Conservation (phyloP, 2,888 invertebrate genomes). For the Melanchra persicariae region DNA sequence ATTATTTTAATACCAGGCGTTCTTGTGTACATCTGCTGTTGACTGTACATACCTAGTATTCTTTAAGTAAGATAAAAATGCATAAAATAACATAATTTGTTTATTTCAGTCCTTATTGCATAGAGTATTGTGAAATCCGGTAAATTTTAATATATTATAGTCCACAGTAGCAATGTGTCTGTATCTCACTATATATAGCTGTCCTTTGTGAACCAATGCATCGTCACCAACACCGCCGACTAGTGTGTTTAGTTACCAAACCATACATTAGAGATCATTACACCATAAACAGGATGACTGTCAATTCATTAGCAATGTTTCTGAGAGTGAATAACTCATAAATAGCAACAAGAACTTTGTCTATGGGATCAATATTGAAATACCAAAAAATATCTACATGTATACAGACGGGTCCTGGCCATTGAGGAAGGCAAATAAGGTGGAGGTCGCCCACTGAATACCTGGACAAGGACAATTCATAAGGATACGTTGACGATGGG, state of each 20-base stretch:
- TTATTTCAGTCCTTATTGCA: conserved; percentile 37
- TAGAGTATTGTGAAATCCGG: conserved; percentile 22
- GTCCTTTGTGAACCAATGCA: not conserved
- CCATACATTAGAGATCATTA: not conserved
- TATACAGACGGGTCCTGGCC: too few species aligned
- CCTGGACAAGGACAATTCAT: not conserved
- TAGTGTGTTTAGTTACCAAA: not conserved
- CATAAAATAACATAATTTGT: conserved; percentile 17
- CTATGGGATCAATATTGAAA: not conserved
- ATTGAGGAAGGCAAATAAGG: too few species aligned
- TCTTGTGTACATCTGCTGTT: not conserved
- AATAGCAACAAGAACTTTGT: not conserved
- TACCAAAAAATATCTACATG: too few species aligned
- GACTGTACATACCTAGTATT: not conserved
- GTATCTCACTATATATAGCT: not conserved
- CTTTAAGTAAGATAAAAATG: not conserved
- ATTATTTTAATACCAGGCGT: not conserved
- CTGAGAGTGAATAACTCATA: not conserved
- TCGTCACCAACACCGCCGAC: not conserved
- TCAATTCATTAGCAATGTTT: not conserved
- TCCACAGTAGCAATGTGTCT: conserved; percentile 9
- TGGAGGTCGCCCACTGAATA: too few species aligned
- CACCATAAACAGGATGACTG: not conserved
- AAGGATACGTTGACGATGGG: not conserved
- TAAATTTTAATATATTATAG: conserved; percentile 19